Conservation (phyloP, 2,888 invertebrate species). For the Encarsia formosa region DNA sequence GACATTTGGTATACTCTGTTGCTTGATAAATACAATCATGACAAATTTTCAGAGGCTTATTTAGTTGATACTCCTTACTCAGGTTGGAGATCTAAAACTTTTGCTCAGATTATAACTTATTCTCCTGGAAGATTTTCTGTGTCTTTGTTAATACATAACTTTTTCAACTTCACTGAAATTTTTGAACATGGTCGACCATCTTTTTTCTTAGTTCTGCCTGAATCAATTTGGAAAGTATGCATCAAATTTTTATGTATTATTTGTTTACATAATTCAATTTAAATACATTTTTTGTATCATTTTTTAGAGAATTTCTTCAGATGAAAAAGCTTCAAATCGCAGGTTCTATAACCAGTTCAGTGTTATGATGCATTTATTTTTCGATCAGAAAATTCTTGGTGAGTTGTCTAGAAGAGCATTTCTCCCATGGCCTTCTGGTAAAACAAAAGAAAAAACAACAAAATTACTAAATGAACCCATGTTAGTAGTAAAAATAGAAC, state of each 20-base stretch:
- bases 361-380: constrained; percentile 66
- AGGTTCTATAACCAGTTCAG: constrained; percentile 56
- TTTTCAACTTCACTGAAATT: constrained; percentile 59
- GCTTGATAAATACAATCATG: constrained; percentile 59
- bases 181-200: constrained; percentile 60
- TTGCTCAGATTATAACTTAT: constrained; percentile 60
- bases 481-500: constrained; percentile 64
- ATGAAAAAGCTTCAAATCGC: background rate
- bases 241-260: background rate
- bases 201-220: constrained; percentile 59
- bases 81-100: constrained; percentile 53
- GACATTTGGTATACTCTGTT: constrained; percentile 57
- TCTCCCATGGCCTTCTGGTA: constrained; percentile 58
- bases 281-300: constrained; percentile 8
- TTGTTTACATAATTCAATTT: constrained; percentile 1
- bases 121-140: constrained; percentile 59
- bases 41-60: constrained; percentile 55
- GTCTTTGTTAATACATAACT: constrained; percentile 59
- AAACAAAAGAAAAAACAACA: background rate
- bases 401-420: constrained; percentile 54
- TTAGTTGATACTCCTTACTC: constrained; percentile 54
- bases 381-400: constrained; percentile 62
- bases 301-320: constrained; percentile 11
- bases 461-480: constrained; percentile 51
- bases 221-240: constrained; percentile 12